phyloP scores from a whole-genome alignment of 2,888 invertebrate genomes.

The Nomada hirtipes region DNA sequence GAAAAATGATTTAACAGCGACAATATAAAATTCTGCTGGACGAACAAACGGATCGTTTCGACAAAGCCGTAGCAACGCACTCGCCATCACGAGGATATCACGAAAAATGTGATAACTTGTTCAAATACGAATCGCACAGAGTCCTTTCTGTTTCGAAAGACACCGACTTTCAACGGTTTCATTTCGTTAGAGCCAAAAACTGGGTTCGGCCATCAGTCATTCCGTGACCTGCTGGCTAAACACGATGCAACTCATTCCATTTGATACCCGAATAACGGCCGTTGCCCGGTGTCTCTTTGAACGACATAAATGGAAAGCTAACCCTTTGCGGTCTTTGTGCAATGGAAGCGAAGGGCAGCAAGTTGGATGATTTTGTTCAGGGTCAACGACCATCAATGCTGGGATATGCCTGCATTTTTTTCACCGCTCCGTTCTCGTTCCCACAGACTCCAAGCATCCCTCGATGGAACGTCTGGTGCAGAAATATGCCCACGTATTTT shows the following conservation, averaged over 20 bases:
- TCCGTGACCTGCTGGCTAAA: conserved; percentile 45
- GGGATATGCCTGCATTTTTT: conserved; percentile 33
- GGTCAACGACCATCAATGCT: conserved; percentile 53
- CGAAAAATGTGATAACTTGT: not conserved
- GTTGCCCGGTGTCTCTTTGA: conserved; percentile 48
- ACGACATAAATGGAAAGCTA: conserved; percentile 55
- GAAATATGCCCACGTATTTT: not conserved
- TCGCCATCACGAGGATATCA: not conserved
- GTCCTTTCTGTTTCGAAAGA: not conserved
- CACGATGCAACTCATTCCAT: conserved; percentile 55
- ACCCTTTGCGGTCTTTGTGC: conserved; percentile 59
- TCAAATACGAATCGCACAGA: not conserved
- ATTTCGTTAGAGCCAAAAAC: conserved; percentile 16
- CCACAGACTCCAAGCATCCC: conserved; percentile 9
- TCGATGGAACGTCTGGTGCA: not conserved
- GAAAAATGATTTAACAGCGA: not conserved
- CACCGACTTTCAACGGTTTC: conserved; percentile 18
- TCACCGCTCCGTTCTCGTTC: not conserved
- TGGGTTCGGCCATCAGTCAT: conserved; percentile 42
- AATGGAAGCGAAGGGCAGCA: conserved; percentile 30
- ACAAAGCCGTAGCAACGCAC: not conserved
- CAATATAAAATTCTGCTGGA: not conserved
- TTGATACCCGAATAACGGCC: conserved; percentile 53
- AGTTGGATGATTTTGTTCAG: conserved; percentile 55
- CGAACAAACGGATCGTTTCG: not conserved